Evolutionary conservation across 1,140 invertebrate species (phyloP).

Genomic region (Tetramorium simillimum): DNA sequence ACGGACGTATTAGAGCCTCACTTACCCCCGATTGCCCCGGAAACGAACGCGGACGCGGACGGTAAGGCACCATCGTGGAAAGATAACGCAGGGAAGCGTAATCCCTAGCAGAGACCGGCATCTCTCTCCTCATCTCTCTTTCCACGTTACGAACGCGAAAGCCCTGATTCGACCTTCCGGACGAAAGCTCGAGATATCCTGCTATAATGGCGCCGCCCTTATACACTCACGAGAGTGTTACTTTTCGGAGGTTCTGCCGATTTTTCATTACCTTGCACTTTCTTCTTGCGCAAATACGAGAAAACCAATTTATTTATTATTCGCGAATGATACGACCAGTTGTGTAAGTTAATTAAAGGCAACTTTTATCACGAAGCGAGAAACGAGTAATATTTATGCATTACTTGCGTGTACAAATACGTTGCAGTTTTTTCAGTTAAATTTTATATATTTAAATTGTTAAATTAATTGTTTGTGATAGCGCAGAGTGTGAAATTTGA

Average conservation of each 20-base stretch:
- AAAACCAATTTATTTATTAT: constrained; percentile 24
- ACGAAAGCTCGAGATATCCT: constrained; percentile 58
- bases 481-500: not conserved
- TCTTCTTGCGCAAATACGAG: not conserved
- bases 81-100: constrained; percentile 71
- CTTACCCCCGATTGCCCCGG: constrained; percentile 71
- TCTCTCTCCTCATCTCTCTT: constrained; percentile 61
- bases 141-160: constrained; percentile 72
- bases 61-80: constrained; percentile 70
- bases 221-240: constrained; percentile 50
- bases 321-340: not conserved
- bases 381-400: not conserved
- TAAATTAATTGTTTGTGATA: not conserved
- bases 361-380: not conserved
- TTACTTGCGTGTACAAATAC: not conserved
- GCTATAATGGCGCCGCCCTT: constrained; percentile 55
- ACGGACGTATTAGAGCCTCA: constrained; percentile 71
- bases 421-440: not conserved
- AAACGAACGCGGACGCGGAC: constrained; percentile 72
- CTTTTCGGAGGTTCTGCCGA: constrained; percentile 8
- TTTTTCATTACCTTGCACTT: constrained; percentile 51
- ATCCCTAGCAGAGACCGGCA: constrained; percentile 63
- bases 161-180: constrained; percentile 69
- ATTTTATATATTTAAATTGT: constrained; percentile 4
- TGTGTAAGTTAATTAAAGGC: not conserved